Conservation (phyloP, 2,797 vertebrate genomes). For the Phoeniculus purpureus region DNA sequence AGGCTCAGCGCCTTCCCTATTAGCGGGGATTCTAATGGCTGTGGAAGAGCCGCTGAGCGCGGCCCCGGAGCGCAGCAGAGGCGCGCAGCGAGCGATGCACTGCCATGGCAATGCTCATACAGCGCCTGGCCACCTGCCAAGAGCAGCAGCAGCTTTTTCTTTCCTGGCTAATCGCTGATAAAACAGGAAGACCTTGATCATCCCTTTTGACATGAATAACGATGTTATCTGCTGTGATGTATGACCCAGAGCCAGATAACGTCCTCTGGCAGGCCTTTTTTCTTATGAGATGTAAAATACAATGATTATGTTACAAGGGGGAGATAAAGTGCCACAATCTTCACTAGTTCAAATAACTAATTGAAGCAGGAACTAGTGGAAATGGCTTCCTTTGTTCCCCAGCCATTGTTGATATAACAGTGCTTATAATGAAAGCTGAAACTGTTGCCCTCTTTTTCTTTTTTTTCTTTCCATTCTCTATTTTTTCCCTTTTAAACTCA, state of each 20-base stretch:
- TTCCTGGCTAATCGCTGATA: slow-evolving; percentile 76
- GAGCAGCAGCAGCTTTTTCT: slow-evolving; percentile 63
- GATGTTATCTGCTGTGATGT: slow-evolving; percentile 79
- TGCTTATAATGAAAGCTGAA: slow-evolving; percentile 66
- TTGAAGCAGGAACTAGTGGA: slow-evolving; percentile 75
- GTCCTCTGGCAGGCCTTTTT: slow-evolving; percentile 75
- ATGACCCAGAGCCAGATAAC: slow-evolving; percentile 76
- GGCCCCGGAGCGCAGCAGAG: neutral
- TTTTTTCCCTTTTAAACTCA: slow-evolving; percentile 31
- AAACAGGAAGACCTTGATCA: slow-evolving; percentile 80
- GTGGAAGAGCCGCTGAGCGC: neutral
- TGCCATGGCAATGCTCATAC: neutral
- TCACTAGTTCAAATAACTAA: slow-evolving; percentile 77
- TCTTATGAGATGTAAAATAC: slow-evolving; percentile 77
- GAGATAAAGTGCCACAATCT: slow-evolving; percentile 72
- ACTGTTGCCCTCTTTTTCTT: slow-evolving; percentile 40
- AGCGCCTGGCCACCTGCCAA: slow-evolving; percentile 68
- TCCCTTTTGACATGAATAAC: slow-evolving; percentile 79
- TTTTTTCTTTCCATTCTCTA: neutral
- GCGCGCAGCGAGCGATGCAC: neutral
- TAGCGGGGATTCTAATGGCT: neutral
- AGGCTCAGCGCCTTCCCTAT: neutral
- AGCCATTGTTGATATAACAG: slow-evolving; percentile 73
- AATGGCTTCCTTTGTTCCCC: slow-evolving; percentile 74
- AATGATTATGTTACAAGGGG: slow-evolving; percentile 76